phyloP scores from a whole-genome alignment of 2,888 invertebrate genomes.

The Deilephila porcellus region DNA sequence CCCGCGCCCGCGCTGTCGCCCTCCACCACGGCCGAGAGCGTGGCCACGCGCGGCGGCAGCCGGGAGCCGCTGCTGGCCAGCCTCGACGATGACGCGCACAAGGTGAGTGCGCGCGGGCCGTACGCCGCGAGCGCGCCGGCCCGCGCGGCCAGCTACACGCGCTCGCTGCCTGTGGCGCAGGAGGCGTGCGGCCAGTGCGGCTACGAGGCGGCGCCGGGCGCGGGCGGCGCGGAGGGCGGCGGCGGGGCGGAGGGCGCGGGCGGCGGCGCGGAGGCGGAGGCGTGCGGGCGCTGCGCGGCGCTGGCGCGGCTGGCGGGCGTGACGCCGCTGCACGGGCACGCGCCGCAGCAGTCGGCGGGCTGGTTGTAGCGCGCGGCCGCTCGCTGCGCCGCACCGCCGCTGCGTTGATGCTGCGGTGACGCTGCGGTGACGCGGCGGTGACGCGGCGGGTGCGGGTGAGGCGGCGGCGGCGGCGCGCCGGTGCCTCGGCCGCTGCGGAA shows the following conservation, averaged over 20 bases:
- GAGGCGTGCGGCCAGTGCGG: slow-evolving; percentile 62
- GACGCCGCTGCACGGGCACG: slow-evolving; percentile 90
- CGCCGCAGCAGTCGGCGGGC: slow-evolving; percentile 86
- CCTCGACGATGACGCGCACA: slow-evolving; percentile 78
- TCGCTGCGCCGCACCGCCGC: background rate
- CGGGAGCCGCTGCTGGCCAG: slow-evolving; percentile 87
- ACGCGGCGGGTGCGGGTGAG: background rate
- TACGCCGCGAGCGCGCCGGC: background rate
- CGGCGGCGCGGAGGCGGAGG: slow-evolving; percentile 38
- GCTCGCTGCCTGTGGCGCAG: slow-evolving; percentile 36
- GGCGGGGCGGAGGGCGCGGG: slow-evolving; percentile 32
- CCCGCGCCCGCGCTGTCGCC: slow-evolving; percentile 52
- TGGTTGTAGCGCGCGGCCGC: slow-evolving; percentile 82
- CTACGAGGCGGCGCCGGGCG: slow-evolving; percentile 44
- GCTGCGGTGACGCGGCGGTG: background rate
- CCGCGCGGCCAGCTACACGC: background rate
- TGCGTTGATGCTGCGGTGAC: background rate
- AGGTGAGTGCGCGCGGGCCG: slow-evolving; percentile 50
- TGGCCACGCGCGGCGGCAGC: slow-evolving; percentile 73
- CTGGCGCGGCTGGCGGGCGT: slow-evolving; percentile 89
- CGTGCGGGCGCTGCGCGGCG: slow-evolving; percentile 84
- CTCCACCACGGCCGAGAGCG: slow-evolving; percentile 50
- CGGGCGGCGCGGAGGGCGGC: slow-evolving; percentile 33
- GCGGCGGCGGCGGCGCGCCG: background rate
- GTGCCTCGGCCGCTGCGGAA: background rate